Base-by-base conservation (phyloP, 2,113 vertebrate genomes). In the Ia io region DNA sequence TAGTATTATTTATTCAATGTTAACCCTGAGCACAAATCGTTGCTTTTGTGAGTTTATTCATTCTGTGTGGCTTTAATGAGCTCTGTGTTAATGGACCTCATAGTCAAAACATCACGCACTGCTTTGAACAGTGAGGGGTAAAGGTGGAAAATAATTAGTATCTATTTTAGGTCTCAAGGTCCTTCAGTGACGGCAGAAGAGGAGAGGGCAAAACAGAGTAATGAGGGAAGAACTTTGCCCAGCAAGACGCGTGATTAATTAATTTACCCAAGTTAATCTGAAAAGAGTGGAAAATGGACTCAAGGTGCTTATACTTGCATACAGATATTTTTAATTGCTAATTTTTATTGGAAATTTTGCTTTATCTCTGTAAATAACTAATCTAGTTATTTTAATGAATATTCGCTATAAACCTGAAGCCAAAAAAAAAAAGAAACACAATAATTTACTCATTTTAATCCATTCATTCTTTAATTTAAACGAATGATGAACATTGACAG, bases 101-200 rank as follows among this genome's bases (percentile, higher is more conserved):
- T 0, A 4, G 59, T 63, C 35, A 53, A 73, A 78, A 49, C 44
- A 53, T 67, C 35, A 79, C 4, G 9, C 16, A 20, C 32, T 59
- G 53, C 92, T 94, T 93, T 94, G 77, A 93, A 95, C 32, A 69
- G 53, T n/a, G 17, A 87, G 35, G 88, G 77, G 53, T 35, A 79
- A 95, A 95, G 53, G 90, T 95, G 85, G 77, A 76, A 95, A 92
- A 70, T 94, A 94, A 96, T 97, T 88, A 93, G 79, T 53, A 40
- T 35, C 93, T 95, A 69, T 67, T 95, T 87, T 69, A 71, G 87
- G 61, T 30, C 80, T 85, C 37, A 25, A 90, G 93, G 47, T 91
- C 92, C 90, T 79, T 70, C 90, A 12, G 53, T 78, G 73, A 85
- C 32, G 84, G 67, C n/a, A 59, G 59, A 65, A 87, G 44, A 51